Evolutionary conservation across 2,113 vertebrate species (phyloP).

Genomic region (Ptilonorhynchus violaceus): DNA sequence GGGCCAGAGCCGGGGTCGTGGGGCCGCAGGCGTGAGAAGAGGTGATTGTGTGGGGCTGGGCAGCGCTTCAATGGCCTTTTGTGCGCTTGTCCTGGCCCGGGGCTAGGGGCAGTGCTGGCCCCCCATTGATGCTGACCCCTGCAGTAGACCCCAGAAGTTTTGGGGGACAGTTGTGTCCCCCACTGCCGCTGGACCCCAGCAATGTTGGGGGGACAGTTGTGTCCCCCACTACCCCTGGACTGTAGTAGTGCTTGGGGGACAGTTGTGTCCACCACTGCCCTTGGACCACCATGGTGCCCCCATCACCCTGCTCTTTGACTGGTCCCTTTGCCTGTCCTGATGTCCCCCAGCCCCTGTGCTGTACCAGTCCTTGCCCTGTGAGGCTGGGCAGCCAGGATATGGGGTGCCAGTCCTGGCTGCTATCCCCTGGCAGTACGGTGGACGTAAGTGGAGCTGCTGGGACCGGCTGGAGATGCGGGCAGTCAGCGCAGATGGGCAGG

Average conservation of each 20-base stretch:
- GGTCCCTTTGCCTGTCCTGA: background rate
- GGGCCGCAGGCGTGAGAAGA: background rate
- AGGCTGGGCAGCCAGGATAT: background rate
- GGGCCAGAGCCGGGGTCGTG: background rate
- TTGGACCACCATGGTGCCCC: background rate
- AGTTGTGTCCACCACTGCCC: background rate
- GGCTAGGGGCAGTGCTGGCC: background rate
- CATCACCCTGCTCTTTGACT: background rate
- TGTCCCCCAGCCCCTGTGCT: background rate
- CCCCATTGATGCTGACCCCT: background rate
- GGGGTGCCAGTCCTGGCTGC: background rate
- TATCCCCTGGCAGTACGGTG: slow-evolving; percentile 68
- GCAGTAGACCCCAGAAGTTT: background rate
- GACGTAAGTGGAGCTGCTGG: slow-evolving; percentile 80
- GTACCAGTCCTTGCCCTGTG: background rate
- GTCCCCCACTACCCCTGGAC: background rate
- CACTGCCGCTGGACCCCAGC: no score
- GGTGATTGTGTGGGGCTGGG: slow-evolving; percentile 12
- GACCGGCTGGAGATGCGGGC: slow-evolving; percentile 76
- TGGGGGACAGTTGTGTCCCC: background rate
- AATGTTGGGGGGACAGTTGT: background rate
- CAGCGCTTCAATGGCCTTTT: slow-evolving; percentile 23
- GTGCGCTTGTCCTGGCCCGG: background rate
- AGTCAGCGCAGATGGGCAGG: slow-evolving; percentile 60
- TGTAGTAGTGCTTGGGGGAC: background rate